These are phyloP conservation scores for Morpho helenor DNA, from an alignment of 2,888 invertebrate species.

Conservation along the genomic window DNA sequence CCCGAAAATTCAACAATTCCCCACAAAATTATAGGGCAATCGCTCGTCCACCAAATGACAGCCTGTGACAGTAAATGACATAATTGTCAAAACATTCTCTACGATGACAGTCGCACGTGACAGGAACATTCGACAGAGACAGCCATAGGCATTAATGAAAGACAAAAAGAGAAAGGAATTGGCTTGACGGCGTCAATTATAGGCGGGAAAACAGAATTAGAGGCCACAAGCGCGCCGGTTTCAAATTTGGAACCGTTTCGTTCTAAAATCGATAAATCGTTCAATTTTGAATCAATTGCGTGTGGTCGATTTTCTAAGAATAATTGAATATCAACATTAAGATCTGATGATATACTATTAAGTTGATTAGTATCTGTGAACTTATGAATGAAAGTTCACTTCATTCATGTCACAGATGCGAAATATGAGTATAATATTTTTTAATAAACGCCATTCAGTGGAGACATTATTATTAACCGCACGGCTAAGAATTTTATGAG, in stretches of 20 bases:
- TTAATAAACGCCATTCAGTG: constrained; percentile 61
- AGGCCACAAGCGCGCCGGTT: constrained; percentile 65
- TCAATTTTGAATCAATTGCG: constrained; percentile 69
- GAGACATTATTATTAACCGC: constrained; percentile 48
- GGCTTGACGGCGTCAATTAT: constrained; percentile 76
- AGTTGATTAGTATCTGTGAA: constrained; percentile 54
- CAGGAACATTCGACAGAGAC: constrained; percentile 52
- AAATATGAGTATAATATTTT: constrained; percentile 57
- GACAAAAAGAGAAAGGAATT: constrained; percentile 46
- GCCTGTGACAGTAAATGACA: constrained; percentile 77
- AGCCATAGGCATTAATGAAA: constrained; percentile 25
- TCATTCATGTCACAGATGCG: constrained; percentile 51
- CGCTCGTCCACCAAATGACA: constrained; percentile 76
- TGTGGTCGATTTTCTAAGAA: constrained; percentile 75
- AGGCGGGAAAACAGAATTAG: constrained; percentile 77
- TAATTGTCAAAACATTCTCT: constrained; percentile 78
- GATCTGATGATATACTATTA: constrained; percentile 60
- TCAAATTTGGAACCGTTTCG: constrained; percentile 76
- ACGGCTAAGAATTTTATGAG: constrained; percentile 57
- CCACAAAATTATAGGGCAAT: constrained; percentile 74
- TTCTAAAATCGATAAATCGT: constrained; percentile 76
- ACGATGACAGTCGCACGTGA: constrained; percentile 75
- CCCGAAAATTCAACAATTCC: constrained; percentile 65
- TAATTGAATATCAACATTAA: constrained; percentile 74
- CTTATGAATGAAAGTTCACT: constrained; percentile 53